Conservation (phyloP, 2,797 vertebrate genomes). For the Mormyrops boulengeri region DNA sequence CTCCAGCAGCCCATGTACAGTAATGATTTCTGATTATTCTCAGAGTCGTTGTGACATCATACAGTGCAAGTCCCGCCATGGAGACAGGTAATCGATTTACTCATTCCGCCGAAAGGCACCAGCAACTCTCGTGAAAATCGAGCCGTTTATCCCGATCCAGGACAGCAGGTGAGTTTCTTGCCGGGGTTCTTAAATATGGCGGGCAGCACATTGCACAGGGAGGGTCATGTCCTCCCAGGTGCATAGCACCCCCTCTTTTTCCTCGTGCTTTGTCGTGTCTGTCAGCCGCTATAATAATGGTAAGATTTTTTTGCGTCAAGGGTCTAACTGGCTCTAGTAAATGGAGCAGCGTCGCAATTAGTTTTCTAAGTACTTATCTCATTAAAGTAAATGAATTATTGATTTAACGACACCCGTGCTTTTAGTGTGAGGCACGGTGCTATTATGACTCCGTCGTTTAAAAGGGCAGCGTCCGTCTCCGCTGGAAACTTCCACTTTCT, state of each 20-base stretch:
- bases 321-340: conserved; percentile 72
- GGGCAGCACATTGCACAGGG: neutral
- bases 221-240: neutral
- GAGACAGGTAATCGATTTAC: conserved; percentile 22
- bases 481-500: conserved; percentile 30
- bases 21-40: conserved; percentile 18
- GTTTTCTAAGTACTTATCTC: conserved; percentile 94
- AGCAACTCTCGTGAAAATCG: neutral
- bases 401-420: conserved; percentile 90
- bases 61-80: neutral
- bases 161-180: neutral
- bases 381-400: conserved; percentile 99
- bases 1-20: neutral
- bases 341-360: conserved; percentile 87
- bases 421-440: conserved; percentile 77
- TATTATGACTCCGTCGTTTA: conserved; percentile 69
- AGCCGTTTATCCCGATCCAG: neutral
- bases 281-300: conserved; percentile 51
- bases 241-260: neutral
- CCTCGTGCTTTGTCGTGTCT: neutral
- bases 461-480: conserved; percentile 50
- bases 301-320: conserved; percentile 70
- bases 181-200: too few relatives aligned
- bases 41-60: neutral
- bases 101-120: neutral